phyloP scores from a whole-genome alignment of 2,797 vertebrate species.

The Vultur gryphus region DNA sequence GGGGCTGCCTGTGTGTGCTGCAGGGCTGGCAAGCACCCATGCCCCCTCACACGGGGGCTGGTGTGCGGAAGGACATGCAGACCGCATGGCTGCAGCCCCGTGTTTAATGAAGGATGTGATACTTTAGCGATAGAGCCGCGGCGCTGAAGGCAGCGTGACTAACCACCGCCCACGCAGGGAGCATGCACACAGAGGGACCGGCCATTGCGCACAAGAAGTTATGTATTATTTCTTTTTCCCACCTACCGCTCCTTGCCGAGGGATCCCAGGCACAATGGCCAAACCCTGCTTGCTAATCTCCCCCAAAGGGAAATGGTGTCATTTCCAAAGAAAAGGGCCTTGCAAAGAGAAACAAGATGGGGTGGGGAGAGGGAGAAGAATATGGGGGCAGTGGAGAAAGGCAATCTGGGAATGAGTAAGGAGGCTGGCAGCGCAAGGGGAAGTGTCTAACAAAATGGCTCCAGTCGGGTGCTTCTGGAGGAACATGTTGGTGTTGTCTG shows the following conservation, averaged over 20 bases:
- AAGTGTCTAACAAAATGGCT: not conserved
- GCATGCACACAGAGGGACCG: not conserved
- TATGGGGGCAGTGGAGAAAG: not conserved
- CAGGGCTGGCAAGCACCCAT: not conserved
- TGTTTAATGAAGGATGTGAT: rapidly evolving
- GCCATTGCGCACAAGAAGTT: not conserved
- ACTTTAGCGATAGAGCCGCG: not conserved
- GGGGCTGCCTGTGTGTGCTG: not conserved
- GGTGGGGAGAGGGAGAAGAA: not conserved
- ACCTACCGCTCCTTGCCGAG: not conserved
- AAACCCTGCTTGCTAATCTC: not conserved
- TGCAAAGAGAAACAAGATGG: not conserved
- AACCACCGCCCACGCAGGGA: not conserved
- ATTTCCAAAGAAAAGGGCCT: not conserved
- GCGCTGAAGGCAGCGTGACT: not conserved
- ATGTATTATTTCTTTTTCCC: not conserved
- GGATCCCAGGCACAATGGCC: not conserved
- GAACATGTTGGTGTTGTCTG: rapidly evolving
- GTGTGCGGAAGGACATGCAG: not conserved
- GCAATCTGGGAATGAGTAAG: not conserved
- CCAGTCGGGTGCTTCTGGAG: rapidly evolving
- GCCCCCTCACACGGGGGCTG: not conserved
- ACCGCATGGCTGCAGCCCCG: rapidly evolving
- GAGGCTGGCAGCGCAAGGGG: not conserved
- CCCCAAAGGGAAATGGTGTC: not conserved